These are phyloP conservation scores for Pachypeltis micranthus DNA, from an alignment of 1,140 invertebrate species.

Conservation along the genomic window DNA sequence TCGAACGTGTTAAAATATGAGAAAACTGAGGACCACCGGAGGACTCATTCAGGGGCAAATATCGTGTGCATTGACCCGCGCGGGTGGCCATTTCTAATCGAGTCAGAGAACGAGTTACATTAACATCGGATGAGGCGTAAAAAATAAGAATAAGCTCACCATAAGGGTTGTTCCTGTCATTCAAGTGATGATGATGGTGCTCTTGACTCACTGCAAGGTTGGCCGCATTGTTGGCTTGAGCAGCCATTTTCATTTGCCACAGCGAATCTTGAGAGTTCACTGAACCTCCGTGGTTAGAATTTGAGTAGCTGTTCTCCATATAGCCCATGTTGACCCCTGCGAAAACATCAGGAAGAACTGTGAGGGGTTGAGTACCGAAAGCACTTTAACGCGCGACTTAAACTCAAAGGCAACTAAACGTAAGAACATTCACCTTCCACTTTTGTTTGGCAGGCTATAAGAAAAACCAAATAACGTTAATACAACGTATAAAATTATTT, in stretches of 20 bases:
- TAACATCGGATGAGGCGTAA: no score
- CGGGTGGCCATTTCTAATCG: background rate
- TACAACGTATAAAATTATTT: constrained; percentile 14
- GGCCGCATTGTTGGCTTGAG: constrained; percentile 39
- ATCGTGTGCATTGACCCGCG: background rate
- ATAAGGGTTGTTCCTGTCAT: constrained; percentile 39
- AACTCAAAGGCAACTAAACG: background rate
- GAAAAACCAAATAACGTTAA: no score
- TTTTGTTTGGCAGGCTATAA: constrained; percentile 18
- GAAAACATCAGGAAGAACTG: constrained; percentile 18
- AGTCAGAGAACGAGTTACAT: no score
- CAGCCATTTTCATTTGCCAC: constrained; percentile 83
- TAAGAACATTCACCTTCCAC: constrained; percentile 12
- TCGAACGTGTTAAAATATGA: no score
- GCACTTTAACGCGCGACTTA: no score
- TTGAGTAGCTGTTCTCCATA: constrained; percentile 82
- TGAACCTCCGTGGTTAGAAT: constrained; percentile 82
- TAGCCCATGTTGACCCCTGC: constrained; percentile 74
- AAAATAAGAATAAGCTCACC: constrained; percentile 25
- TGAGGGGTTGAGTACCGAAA: constrained; percentile 11
- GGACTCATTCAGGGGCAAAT: no score
- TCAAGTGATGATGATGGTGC: constrained; percentile 39
- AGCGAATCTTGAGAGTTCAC: constrained; percentile 90
- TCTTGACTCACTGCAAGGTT: constrained; percentile 36
- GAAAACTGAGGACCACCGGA: no score